Percentiles rank a stretch among this genome's conserved stretches.
Conservation (phyloP, 2,888 invertebrate species). For the Stegophylla sp. region DNA sequence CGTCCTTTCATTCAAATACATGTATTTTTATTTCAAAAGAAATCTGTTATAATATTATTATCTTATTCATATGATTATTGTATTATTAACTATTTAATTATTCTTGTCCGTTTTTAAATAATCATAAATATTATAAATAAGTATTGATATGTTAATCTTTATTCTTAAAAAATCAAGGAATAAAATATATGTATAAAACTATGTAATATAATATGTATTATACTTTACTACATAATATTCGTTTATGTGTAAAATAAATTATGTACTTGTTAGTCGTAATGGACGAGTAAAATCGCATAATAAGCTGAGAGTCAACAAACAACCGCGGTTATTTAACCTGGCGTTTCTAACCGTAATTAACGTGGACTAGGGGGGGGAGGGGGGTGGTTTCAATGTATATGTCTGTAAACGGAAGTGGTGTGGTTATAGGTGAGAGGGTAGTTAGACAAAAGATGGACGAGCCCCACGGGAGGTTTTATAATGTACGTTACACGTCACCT, state of each 20-base stretch:
- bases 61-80: too few species aligned
- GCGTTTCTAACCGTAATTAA: conserved; percentile 59
- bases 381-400: conserved; percentile 4
- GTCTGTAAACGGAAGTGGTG: conserved; percentile 38
- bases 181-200: too few species aligned
- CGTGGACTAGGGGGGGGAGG: conserved; percentile 38
- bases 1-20: too few species aligned
- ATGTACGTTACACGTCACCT: conserved; percentile 53
- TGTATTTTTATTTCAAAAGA: too few species aligned
- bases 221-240: too few species aligned
- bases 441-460: conserved; percentile 57
- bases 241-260: conserved; percentile 24
- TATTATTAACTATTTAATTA: too few species aligned
- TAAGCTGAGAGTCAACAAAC: conserved; percentile 56
- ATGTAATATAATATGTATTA: too few species aligned
- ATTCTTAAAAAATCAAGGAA: too few species aligned
- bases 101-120: too few species aligned
- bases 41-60: too few species aligned
- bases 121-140: too few species aligned
- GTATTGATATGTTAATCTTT: too few species aligned
- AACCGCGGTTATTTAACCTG: conserved; percentile 56
- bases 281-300: conserved; percentile 57
- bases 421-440: neutral
- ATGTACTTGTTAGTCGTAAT: conserved; percentile 53
- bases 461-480: conserved; percentile 56